Base-by-base conservation (phyloP, 2,888 invertebrate species). In the Agriopis aurantiaria region DNA sequence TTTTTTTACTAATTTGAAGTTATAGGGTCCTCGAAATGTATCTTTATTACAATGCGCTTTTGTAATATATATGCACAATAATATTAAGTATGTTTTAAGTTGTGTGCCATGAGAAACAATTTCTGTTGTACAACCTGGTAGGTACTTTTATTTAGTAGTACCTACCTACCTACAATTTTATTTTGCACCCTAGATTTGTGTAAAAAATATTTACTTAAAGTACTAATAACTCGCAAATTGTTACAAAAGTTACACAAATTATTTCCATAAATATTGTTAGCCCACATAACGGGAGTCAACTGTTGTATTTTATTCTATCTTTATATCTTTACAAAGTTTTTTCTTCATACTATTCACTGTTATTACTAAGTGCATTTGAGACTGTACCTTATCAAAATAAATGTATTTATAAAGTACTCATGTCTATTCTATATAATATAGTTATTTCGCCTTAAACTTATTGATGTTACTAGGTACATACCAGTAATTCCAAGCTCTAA, bases 321-420 rank as follows among this genome's bases (percentile, higher is more conserved):
- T 8, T 41, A 17, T 8, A 57, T n/a, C 7, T 8, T 45, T 12
- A 14, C 11, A 9, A 7, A 9, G 10, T 23, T 46, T 7, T 3
- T 23, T 48, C 6, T 58, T 58, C 46, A 45, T 33, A 48, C 12
- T 58, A 58, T 46, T 58, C 33, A 58, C 45, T 10, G n/a, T 41
- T 56, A 43, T 14, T n/a, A 55, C 23, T 33, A 48, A 58, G 46
- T 43, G 33, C 23, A 52, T 61, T 52, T 52, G 17, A 61, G 61
- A 61, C 61, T 61, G 61, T 61, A 58, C 46, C 58, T 58, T 61
- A 51, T 43, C 17, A 23, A 43, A 61, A 52, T 52, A 52, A 61
- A 61, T 43, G 17, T 52, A 61, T 66, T 59, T 72, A 67, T 60
- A 14, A 68, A 71, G 68, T 65, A 55, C 65, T 10, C 68, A 68